Evolutionary conservation across 2,888 invertebrate species (phyloP).

Genomic region (Tolmerus cingulatus): DNA sequence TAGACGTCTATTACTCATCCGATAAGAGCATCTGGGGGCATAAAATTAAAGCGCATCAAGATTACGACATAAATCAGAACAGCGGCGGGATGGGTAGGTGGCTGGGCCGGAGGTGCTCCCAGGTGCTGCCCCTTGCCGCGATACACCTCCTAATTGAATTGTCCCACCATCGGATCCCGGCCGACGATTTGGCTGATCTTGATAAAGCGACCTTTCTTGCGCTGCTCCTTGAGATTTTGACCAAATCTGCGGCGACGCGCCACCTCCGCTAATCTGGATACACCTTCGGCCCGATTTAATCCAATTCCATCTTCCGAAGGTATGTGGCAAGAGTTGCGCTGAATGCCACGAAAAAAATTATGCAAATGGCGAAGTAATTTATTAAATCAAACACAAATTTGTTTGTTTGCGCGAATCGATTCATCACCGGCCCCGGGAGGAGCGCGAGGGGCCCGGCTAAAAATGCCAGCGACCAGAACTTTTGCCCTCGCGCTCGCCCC

Average conservation of each 20-base stretch:
- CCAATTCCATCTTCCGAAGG: not conserved
- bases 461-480: not conserved
- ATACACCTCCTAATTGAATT: constrained; percentile 10
- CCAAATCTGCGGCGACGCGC: not conserved
- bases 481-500: constrained; percentile 29
- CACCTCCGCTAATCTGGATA: not conserved
- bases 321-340: not conserved
- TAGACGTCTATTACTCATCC: not conserved
- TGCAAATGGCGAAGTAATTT: constrained; percentile 40
- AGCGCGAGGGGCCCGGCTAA: not conserved
- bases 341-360: constrained; percentile 31
- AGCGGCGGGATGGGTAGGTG: not conserved
- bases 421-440: constrained; percentile 6
- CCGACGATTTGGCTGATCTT: not conserved
- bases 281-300: not conserved
- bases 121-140: not conserved
- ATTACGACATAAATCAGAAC: not conserved
- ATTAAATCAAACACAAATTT: constrained; percentile 43
- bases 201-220: not conserved
- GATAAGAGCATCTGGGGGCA: not conserved
- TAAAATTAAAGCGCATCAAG: not conserved
- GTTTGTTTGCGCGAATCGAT: constrained; percentile 41
- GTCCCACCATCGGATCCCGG: not conserved
- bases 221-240: not conserved
- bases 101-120: not conserved